phyloP scores from a whole-genome alignment of 2,888 invertebrate genomes.

The Gymnosoma rotundatum region DNA sequence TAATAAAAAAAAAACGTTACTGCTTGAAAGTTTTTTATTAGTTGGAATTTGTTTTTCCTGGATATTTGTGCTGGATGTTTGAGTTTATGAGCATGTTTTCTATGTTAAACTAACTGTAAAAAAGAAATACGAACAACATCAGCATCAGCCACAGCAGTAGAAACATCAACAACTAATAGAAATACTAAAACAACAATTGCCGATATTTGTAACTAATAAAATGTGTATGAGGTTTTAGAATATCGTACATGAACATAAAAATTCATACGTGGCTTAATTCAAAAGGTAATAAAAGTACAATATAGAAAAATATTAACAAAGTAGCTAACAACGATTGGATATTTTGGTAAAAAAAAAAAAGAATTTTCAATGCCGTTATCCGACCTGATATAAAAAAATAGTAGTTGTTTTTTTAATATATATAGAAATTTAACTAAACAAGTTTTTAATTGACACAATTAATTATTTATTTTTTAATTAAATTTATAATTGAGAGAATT shows the following conservation, averaged over 20 bases:
- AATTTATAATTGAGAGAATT: too few relatives aligned
- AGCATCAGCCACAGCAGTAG: constrained; percentile 35
- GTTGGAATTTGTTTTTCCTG: constrained; percentile 55
- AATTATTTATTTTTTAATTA: too few relatives aligned
- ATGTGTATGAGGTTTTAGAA: constrained; percentile 50
- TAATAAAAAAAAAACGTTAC: constrained; percentile 3
- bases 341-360: too few relatives aligned
- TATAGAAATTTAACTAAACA: too few relatives aligned
- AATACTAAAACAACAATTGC: constrained; percentile 41
- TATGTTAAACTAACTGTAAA: constrained; percentile 66
- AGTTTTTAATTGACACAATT: too few relatives aligned
- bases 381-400: too few relatives aligned
- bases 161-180: constrained; percentile 57
- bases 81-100: constrained; percentile 54
- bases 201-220: constrained; percentile 59
- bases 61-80: constrained; percentile 35
- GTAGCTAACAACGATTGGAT: too few relatives aligned
- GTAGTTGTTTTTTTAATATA: too few relatives aligned
- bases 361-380: too few relatives aligned
- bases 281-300: background rate
- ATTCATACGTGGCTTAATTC: constrained; percentile 34
- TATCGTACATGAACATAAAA: constrained; percentile 3
- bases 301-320: too few relatives aligned
- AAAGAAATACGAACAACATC: constrained; percentile 23
- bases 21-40: constrained; percentile 65